phyloP scores from a whole-genome alignment of 2,113 vertebrate genomes.

The Sphaerodactylus townsendi region DNA sequence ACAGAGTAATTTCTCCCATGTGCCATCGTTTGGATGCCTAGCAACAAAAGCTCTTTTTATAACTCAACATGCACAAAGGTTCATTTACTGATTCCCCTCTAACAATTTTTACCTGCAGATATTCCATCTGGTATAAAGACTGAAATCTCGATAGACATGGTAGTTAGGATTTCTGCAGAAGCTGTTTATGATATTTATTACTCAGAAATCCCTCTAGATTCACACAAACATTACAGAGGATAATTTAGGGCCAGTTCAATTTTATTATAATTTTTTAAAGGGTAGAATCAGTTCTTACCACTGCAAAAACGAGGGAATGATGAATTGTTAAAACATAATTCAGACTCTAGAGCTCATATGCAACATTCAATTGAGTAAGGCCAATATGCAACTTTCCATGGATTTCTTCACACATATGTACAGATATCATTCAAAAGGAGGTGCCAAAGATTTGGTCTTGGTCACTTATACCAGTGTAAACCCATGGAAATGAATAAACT shows the following conservation, averaged over 20 bases:
- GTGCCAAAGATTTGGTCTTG: no score
- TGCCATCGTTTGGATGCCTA: conserved; percentile 65
- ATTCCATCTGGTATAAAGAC: background rate
- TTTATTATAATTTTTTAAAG: background rate
- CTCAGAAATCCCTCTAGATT: conserved; percentile 3
- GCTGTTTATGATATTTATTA: background rate
- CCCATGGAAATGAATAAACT: no score
- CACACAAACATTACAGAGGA: background rate
- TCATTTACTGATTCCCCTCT: conserved; percentile 11
- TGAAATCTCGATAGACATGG: background rate
- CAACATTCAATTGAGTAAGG: background rate
- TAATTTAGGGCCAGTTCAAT: no score
- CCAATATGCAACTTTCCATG: no score
- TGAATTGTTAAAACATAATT: background rate
- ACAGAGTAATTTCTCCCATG: conserved; percentile 56
- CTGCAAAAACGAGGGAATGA: background rate
- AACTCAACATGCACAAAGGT: conserved; percentile 61
- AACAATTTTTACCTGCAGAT: background rate
- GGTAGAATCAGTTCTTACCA: background rate
- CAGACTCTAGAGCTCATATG: background rate
- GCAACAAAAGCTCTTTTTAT: conserved; percentile 65
- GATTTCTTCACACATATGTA: no score
- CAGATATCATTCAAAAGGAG: no score
- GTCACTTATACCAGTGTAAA: no score
- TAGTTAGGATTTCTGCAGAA: background rate